Base-by-base conservation (phyloP, 2,888 invertebrate species). In the Aproaerema taeniolella region DNA sequence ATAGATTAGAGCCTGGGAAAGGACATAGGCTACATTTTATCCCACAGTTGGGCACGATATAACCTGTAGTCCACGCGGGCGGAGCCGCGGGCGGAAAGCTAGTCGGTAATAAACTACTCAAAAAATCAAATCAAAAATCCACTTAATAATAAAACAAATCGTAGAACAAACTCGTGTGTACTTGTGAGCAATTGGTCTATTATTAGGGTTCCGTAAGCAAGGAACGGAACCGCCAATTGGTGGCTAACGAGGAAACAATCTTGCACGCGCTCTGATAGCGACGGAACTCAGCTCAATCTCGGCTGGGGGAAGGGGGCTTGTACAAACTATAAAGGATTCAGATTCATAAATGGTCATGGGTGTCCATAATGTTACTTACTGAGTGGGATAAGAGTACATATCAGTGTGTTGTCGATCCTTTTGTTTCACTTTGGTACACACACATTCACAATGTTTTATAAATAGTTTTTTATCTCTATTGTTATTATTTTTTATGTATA, bases 201-300 rank as follows among this genome's bases (percentile, higher is more conserved):
- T 70, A 68, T 58, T 51, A 61, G 71, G 70, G 77, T 71, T 68
- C 77, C 76, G 70, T 58, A 58, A 53, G 61, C 66, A 71, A 76
- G 74, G 80, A 82, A 68, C 79, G 80, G 82, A 80, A 80, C 82
- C 63, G 63, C 65, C 77, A 82, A 83, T 85, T 83, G 83, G 64
- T 58, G 52, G 63, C 66, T 86, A 86, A 86, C 76, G 81, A 86
- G 86, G 86, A 86, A 85, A 85, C 83, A 82, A 83, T 86, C 85
- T 86, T 86, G 85, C 71, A 80, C 85, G 85, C 82, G 82, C 68
- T 66, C 76, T 83, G 80, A 72, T 86, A 82, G 70, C 61, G 66
- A 66, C 75, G 77, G 78, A 74, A 80, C 80, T 66, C 74, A 66
- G 70, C 71, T 67, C 82, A 80, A 82, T 82, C 83, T 81, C 78